Base-by-base conservation (phyloP, 2,888 invertebrate genomes). In the Parascotia fuliginaria region DNA sequence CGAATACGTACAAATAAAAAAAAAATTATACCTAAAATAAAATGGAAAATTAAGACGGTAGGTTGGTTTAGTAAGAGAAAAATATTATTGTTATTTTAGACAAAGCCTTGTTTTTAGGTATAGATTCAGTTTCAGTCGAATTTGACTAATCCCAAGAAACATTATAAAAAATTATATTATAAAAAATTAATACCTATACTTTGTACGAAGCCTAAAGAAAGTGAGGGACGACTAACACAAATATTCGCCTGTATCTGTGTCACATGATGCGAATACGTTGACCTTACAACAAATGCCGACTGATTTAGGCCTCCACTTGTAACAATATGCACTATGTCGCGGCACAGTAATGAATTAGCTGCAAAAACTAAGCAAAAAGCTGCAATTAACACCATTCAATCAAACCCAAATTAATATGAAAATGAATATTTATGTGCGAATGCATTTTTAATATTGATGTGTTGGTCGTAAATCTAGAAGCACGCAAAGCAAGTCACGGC, bases 241-340 rank as follows among this genome's bases (percentile, higher is more conserved):
- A 79, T 78, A 76, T 75, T 73, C 60, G 50, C 43, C 34, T 38
- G 65, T 75, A 80, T 75, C 69, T 75, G 73, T 78, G 77, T 71
- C 74, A 73, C 60, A 64, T 44, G 62, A 54, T 64, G 83, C 81
- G 72, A 86, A 87, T 82, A 79, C 83, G 67, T 80, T 85, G 84
- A 87, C 83, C 82, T 80, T 75, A 77, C 55, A 54, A 48, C 75
- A 73, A 79, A 77, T 77, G 73, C 58, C 42, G 78, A n/a, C n/a
- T 67, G 64, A 69, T 78, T 75, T 66, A 56, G 65, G 51, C 64
- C 58, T 53, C 46, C 22, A 22, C 38, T 54, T 53, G 43, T 49
- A 41, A 43, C 53, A n/a, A 47, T 53, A 44, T 61, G 54, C 51
- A 52, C 52, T 56, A 29, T 48, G 56, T 51, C 31, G 33, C 44